phyloP scores from a whole-genome alignment of 2,888 invertebrate genomes.

The Neoscelio sp. region DNA sequence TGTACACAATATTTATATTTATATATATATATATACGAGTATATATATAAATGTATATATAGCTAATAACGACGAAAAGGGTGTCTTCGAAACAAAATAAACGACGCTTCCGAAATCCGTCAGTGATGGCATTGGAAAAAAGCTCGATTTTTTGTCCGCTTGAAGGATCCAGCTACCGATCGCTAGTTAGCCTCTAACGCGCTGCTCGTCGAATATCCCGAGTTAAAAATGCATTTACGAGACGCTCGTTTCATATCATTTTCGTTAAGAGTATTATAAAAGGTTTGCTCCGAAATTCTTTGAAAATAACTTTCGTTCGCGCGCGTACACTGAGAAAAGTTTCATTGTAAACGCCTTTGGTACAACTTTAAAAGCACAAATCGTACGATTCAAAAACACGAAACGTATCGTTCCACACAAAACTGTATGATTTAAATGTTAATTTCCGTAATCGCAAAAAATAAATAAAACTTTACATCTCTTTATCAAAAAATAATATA shows the following conservation, averaged over 20 bases:
- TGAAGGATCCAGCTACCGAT: conserved; percentile 69
- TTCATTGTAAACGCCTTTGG: conserved; percentile 50
- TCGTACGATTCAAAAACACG: conserved; percentile 12
- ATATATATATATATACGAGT: conserved; percentile 46
- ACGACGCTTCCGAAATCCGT: conserved; percentile 10
- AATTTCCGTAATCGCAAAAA: conserved; percentile 29
- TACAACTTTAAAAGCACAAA: conserved; percentile 19
- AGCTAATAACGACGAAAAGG: conserved; percentile 57
- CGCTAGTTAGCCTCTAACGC: conserved; percentile 79
- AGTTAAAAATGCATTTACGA: conserved; percentile 50
- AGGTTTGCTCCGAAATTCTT: conserved; percentile 20
- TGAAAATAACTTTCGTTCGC: conserved; percentile 13
- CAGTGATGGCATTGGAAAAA: conserved; percentile 19
- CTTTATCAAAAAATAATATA: conserved; percentile 54
- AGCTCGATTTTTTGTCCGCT: conserved; percentile 26
- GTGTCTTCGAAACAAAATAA: conserved; percentile 8
- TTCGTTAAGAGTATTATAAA: conserved; percentile 25
- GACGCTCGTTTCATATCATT: conserved; percentile 3
- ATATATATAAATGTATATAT: conserved; percentile 58
- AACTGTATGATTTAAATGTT: conserved; percentile 6
- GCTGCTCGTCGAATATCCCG: conserved; percentile 26
- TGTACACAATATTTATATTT: conserved; percentile 63
- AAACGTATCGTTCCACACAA: conserved; percentile 17
- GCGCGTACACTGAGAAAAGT: conserved; percentile 54
- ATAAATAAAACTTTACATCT: conserved; percentile 50